phyloP scores from a whole-genome alignment of 1,140 invertebrate genomes.

The Ceratina japonica region DNA sequence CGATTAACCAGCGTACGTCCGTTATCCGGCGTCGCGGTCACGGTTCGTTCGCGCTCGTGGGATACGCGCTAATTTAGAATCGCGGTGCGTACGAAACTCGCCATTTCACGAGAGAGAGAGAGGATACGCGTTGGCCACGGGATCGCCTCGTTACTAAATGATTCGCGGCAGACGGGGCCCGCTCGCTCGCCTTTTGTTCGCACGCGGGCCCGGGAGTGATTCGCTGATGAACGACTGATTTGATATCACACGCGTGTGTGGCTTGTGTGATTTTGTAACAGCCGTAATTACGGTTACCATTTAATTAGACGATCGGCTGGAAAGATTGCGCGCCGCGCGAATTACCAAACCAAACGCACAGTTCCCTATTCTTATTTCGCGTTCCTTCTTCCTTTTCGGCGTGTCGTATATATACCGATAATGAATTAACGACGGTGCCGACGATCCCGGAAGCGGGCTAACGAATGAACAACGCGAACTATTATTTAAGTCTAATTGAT shows the following conservation, averaged over 20 bases:
- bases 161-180: background rate
- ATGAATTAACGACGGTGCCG: constrained; percentile 24
- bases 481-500: constrained; percentile 63
- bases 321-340: background rate
- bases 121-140: background rate
- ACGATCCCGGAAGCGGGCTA: constrained; percentile 55
- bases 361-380: background rate
- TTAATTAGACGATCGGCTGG: background rate
- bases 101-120: too few species aligned
- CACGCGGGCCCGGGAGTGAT: background rate
- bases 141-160: constrained; percentile 8
- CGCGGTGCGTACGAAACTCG: background rate
- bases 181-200: constrained; percentile 1
- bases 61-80: constrained; percentile 24
- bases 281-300: constrained; percentile 13
- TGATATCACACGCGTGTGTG: background rate
- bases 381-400: background rate
- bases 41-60: constrained; percentile 19
- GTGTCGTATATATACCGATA: constrained; percentile 6
- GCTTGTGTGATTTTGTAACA: background rate
- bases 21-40: background rate
- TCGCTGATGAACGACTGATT: constrained; percentile 4
- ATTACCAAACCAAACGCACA: background rate
- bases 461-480: constrained; percentile 53
- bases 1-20: background rate